A percentile compares a stretch with the other conserved stretches of the same genome.
These are phyloP conservation scores for Scyliorhinus canicula DNA, from an alignment of 2,797 vertebrate species.

Conservation along the genomic window DNA sequence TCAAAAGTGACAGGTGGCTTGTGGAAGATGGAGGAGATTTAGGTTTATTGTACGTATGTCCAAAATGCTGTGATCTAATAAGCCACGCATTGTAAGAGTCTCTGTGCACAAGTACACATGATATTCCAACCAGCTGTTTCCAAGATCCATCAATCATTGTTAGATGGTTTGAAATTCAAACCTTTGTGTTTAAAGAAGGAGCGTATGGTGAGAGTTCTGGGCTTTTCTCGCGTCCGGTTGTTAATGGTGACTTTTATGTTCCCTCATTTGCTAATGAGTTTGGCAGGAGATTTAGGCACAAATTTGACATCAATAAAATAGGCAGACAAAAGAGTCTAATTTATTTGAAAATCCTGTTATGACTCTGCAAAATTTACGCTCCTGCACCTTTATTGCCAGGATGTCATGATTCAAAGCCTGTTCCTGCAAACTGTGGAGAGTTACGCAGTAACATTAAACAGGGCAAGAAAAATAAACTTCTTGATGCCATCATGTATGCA, in stretches of 20 bases:
- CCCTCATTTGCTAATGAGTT: not conserved
- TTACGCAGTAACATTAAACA: too few relatives aligned
- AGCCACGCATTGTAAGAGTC: not conserved
- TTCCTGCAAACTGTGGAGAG: too few relatives aligned
- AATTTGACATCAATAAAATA: not conserved
- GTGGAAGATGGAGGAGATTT: not conserved
- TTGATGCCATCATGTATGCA: too few relatives aligned
- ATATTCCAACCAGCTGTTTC: not conserved
- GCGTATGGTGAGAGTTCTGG: not conserved
- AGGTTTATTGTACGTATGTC: not conserved
- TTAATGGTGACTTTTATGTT: not conserved
- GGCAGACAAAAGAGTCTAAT: not conserved
- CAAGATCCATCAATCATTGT: not conserved
- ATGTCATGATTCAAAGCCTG: too few relatives aligned
- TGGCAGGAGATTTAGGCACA: not conserved
- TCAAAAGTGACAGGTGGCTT: not conserved
- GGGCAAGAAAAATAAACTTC: too few relatives aligned
- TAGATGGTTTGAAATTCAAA: not conserved
- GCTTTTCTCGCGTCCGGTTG: not conserved
- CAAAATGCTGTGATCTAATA: too few relatives aligned
- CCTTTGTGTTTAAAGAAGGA: too few relatives aligned
- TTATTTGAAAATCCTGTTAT: not conserved
- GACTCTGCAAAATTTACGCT: too few relatives aligned
- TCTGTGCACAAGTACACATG: not conserved
- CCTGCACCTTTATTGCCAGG: too few relatives aligned